phyloP scores from a whole-genome alignment of 2,113 vertebrate species.

The Sorex fumeus region DNA sequence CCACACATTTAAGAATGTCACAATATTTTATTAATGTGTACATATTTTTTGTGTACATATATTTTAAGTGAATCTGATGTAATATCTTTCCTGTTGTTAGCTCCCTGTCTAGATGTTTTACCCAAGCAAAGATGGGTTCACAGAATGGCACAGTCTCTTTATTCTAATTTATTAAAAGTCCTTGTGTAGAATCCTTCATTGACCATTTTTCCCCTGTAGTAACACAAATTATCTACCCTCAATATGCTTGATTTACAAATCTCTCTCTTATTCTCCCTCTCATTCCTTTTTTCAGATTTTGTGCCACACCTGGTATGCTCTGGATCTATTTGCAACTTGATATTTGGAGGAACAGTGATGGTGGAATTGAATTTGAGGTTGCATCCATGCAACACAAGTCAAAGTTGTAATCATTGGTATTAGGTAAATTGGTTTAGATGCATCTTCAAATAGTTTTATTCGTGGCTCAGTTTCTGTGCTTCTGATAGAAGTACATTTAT shows the following conservation, averaged over 20 bases:
- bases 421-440: neutral
- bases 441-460: neutral
- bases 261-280: neutral
- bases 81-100: too few relatives aligned
- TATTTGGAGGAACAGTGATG: too few relatives aligned
- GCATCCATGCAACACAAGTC: neutral
- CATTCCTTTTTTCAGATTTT: neutral
- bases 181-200: neutral
- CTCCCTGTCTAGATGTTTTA: too few relatives aligned
- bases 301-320: too few relatives aligned
- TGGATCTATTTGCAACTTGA: too few relatives aligned
- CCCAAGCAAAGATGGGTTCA: neutral
- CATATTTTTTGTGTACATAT: neutral
- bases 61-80: too few relatives aligned
- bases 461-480: neutral
- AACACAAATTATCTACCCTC: too few relatives aligned
- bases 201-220: neutral
- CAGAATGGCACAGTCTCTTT: neutral
- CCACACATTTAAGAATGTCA: neutral
- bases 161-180: neutral
- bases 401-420: neutral
- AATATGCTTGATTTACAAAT: too few relatives aligned
- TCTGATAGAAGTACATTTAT: neutral
- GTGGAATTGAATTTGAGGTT: too few relatives aligned
- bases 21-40: neutral